These are phyloP conservation scores for Sebastes taczanowskii DNA, from an alignment of 2,797 vertebrate genomes.

Conservation along the genomic window DNA sequence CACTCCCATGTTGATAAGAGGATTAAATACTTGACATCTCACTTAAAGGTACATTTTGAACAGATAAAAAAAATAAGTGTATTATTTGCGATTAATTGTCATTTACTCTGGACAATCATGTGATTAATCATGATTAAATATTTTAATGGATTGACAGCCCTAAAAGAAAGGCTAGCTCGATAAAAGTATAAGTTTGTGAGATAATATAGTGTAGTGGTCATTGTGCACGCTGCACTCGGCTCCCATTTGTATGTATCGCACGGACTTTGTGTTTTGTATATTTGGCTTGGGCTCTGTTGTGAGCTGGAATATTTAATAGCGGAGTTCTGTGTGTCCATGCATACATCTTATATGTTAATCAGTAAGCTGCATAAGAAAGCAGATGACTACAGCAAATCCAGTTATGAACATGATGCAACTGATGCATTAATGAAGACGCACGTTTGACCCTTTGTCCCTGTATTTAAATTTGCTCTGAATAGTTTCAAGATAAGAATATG, in stretches of 20 bases:
- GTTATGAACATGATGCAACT: not conserved
- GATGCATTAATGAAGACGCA: not conserved
- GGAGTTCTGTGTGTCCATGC: not conserved
- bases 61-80: no score
- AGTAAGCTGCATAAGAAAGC: not conserved
- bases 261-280: not conserved
- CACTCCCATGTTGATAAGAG: no score
- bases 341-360: conserved; percentile 2
- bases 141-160: no score
- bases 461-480: not conserved
- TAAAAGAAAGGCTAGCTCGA: not conserved
- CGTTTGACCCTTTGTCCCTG: not conserved
- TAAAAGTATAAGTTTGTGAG: not conserved
- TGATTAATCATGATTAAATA: no score
- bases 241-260: no score
- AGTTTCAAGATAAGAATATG: not conserved
- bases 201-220: not conserved
- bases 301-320: not conserved
- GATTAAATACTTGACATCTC: no score
- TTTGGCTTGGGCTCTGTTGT: not conserved
- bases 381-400: not conserved
- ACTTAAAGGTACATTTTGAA: no score
- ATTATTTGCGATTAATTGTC: no score
- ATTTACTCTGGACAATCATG: no score
- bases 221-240: not conserved